Evolutionary conservation across 1,140 invertebrate species (phyloP).

Genomic region (Platorchestia sp.): DNA sequence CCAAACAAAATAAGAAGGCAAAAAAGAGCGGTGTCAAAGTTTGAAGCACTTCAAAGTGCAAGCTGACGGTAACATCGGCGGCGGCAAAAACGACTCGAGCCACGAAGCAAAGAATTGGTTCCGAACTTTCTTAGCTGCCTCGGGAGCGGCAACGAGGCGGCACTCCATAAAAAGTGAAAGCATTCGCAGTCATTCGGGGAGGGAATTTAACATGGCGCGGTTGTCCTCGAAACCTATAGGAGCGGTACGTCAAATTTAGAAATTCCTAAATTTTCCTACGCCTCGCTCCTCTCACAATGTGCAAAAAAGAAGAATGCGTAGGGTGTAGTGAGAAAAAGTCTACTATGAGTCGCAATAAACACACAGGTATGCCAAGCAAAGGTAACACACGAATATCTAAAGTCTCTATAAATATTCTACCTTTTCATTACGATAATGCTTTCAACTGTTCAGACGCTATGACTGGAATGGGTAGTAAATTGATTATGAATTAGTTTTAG

Average conservation of each 20-base stretch:
- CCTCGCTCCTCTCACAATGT: neutral
- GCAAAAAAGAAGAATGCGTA: neutral
- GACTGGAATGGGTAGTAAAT: too few relatives aligned
- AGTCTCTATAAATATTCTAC: too few relatives aligned
- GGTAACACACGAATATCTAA: too few relatives aligned
- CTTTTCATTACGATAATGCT: too few relatives aligned
- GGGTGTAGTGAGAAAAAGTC: neutral
- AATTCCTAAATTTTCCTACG: neutral
- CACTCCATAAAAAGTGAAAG: neutral
- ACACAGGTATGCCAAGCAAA: too few relatives aligned
- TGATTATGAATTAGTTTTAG: too few relatives aligned
- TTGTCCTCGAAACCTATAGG: neutral
- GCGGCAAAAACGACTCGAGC: neutral
- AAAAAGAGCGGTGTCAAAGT: neutral
- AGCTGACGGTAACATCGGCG: neutral
- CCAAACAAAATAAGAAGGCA: neutral
- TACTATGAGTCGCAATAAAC: neutral
- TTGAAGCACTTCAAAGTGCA: neutral
- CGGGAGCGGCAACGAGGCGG: neutral
- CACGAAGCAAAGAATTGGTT: neutral
- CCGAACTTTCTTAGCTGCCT: neutral
- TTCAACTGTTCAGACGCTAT: too few relatives aligned
- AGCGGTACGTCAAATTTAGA: neutral
- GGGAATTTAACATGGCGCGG: neutral
- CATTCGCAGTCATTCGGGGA: neutral